Evolutionary conservation across 2,113 vertebrate genomes (phyloP).

Genomic region (Orientallactaga bullata): DNA sequence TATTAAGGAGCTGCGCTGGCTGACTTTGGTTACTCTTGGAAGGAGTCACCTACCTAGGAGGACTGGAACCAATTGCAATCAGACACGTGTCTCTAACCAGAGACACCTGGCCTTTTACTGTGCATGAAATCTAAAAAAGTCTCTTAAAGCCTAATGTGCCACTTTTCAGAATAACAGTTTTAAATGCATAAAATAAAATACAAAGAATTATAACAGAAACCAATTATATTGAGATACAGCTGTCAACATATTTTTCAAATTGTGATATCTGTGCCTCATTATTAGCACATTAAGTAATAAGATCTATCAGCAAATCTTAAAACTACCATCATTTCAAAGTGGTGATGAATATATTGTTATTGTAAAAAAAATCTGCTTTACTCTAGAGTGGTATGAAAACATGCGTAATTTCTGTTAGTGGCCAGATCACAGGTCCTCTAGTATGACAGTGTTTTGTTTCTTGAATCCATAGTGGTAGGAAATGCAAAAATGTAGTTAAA

Average conservation of each 20-base stretch:
- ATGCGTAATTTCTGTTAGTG: slow-evolving; percentile 24
- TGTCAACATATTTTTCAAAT: slow-evolving; percentile 38
- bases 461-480: neutral
- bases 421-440: neutral
- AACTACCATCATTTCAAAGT: slow-evolving; percentile 55
- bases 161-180: slow-evolving; percentile 16
- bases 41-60: neutral
- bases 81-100: neutral
- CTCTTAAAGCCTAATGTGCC: neutral
- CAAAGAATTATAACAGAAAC: slow-evolving; percentile 44
- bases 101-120: neutral
- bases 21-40: neutral
- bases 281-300: slow-evolving; percentile 46
- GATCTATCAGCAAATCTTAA: neutral
- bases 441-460: neutral
- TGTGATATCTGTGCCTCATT: neutral
- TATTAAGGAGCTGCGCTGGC: neutral
- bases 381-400: slow-evolving; percentile 29
- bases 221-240: slow-evolving; percentile 40
- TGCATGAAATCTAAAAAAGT: neutral
- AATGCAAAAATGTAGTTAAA: slow-evolving; percentile 11
- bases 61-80: neutral
- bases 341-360: slow-evolving; percentile 44
- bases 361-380: slow-evolving; percentile 51
- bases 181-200: slow-evolving; percentile 36